Percentiles rank a stretch among this genome's conserved stretches.
These are phyloP conservation scores for Ectemnius cavifrons DNA, from an alignment of 2,888 invertebrate genomes.

Conservation along the genomic window DNA sequence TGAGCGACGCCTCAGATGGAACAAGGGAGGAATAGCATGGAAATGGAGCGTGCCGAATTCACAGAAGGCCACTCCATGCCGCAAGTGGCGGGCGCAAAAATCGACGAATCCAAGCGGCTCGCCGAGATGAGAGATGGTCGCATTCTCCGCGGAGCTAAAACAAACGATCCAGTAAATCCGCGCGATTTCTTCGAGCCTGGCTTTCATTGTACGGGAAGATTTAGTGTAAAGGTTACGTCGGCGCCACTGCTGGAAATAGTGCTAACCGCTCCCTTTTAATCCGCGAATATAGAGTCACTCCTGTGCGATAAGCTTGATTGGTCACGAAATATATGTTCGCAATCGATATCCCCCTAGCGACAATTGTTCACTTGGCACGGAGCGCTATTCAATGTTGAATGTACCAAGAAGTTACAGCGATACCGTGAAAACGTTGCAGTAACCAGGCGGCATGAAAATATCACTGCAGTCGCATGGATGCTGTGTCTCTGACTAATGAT, in stretches of 20 bases:
- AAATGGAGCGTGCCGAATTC: constrained; percentile 53
- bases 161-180: constrained; percentile 59
- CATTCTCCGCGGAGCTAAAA: constrained; percentile 43
- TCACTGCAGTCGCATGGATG: constrained; percentile 4
- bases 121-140: constrained; percentile 53
- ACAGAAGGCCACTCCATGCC: constrained; percentile 52
- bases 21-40: constrained; percentile 48
- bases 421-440: constrained; percentile 15
- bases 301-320: not conserved
- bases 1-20: constrained; percentile 30
- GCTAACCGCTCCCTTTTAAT: constrained; percentile 22
- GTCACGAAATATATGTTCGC: not conserved
- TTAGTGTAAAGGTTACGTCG: constrained; percentile 43
- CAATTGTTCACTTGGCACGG: not conserved
- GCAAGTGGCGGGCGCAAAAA: constrained; percentile 37
- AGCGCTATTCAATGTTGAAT: too few species aligned
- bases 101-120: constrained; percentile 36
- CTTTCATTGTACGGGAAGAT: constrained; percentile 35
- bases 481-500: constrained; percentile 41
- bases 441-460: not conserved
- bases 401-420: too few species aligned
- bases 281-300: constrained; percentile 27
- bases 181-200: constrained; percentile 52
- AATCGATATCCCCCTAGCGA: constrained; percentile 11
- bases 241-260: constrained; percentile 42